Conservation (phyloP, 2,113 vertebrate genomes). For the Sterrhoptilus dennistouni region DNA sequence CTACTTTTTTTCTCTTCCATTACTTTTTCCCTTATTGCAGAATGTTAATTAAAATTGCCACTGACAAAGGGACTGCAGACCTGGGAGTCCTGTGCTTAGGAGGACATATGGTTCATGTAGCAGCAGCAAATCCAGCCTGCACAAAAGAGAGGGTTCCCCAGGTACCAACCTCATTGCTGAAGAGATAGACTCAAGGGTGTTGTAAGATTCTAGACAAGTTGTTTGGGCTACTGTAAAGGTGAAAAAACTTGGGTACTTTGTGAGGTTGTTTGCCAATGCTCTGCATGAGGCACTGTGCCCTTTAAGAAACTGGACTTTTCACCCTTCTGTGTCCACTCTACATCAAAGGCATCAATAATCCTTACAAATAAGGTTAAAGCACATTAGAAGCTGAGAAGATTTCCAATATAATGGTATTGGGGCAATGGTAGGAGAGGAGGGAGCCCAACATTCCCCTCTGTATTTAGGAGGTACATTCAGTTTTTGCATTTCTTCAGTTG, state of each 20-base stretch:
- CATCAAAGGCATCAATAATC: background rate
- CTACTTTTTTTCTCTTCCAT: background rate
- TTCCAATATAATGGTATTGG: background rate
- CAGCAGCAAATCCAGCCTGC: background rate
- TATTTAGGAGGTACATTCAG: background rate
- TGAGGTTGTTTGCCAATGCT: background rate
- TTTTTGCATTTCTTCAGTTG: background rate
- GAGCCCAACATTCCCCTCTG: background rate
- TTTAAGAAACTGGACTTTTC: background rate
- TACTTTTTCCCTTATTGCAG: background rate
- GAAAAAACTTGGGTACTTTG: background rate
- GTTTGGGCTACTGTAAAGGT: background rate
- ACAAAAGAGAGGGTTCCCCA: background rate
- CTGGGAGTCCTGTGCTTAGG: background rate
- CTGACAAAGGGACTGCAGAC: background rate
- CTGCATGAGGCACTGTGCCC: background rate
- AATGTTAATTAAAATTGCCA: constrained; percentile 13
- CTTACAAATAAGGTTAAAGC: background rate
- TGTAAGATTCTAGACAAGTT: background rate
- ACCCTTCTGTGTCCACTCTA: background rate
- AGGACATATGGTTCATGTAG: background rate
- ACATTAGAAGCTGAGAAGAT: background rate
- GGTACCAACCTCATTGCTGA: background rate
- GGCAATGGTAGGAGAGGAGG: background rate
- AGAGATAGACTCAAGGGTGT: background rate